Conservation (phyloP, 2,888 invertebrate species). For the Oligia latruncula region DNA sequence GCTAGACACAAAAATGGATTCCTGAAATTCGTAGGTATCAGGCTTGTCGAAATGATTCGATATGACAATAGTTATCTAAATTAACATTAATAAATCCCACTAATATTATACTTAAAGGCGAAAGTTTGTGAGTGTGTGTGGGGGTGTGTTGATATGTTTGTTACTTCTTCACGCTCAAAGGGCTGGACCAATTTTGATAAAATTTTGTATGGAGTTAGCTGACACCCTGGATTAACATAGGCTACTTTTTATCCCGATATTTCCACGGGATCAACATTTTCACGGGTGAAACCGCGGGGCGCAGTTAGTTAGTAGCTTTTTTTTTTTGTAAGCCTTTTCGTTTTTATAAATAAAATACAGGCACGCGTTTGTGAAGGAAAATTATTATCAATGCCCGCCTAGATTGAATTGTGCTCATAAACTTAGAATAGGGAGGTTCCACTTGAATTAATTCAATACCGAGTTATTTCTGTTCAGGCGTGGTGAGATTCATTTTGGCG, state of each 20-base stretch:
- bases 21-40: background rate
- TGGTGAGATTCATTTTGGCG: slow-evolving; percentile 10
- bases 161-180: no score
- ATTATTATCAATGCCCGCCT: slow-evolving; percentile 21
- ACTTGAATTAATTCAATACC: slow-evolving; percentile 26
- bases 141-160: no score
- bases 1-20: background rate
- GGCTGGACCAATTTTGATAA: no score
- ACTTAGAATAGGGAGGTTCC: slow-evolving; percentile 10
- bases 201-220: no score
- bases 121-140: no score
- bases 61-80: background rate
- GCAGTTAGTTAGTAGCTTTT: no score
- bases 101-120: no score
- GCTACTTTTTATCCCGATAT: no score
- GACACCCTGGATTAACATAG: no score
- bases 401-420: slow-evolving; percentile 3
- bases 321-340: background rate
- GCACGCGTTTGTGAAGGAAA: background rate
- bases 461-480: slow-evolving; percentile 28
- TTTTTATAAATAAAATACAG: background rate
- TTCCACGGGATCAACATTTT: no score
- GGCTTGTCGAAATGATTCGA: background rate
- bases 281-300: no score
- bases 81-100: background rate